Conservation (phyloP, 2,888 invertebrate species). For the Platycnemis pennipes region DNA sequence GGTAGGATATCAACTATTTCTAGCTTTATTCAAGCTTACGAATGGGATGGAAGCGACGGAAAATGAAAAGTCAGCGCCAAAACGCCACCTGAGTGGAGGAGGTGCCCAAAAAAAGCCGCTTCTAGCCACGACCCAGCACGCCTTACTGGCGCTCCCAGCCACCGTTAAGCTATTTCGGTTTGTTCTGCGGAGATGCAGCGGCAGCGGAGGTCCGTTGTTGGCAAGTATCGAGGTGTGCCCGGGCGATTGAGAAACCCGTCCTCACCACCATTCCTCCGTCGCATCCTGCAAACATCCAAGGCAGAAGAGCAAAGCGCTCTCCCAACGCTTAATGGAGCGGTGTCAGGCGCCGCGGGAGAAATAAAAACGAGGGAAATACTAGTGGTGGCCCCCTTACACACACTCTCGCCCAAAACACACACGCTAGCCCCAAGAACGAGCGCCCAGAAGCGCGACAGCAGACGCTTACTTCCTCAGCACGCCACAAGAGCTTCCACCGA, state of each 20-base stretch:
- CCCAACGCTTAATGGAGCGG: slow-evolving; percentile 13
- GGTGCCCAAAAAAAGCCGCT: not conserved
- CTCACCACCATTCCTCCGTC: not conserved
- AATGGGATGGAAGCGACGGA: slow-evolving; percentile 10
- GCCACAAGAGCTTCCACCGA: not conserved
- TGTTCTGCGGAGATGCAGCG: slow-evolving; percentile 4
- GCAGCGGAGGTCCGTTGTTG: not conserved
- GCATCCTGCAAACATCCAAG: not conserved
- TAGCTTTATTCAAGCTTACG: slow-evolving; percentile 37
- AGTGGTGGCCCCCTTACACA: not conserved
- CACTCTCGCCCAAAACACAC: not conserved
- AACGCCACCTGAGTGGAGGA: slow-evolving; percentile 26
- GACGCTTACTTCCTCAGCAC: not conserved
- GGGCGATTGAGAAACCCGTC: slow-evolving; percentile 32
- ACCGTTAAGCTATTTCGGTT: slow-evolving; percentile 41
- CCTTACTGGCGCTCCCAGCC: slow-evolving; percentile 8
- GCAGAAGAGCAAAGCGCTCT: not conserved
- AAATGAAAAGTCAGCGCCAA: slow-evolving; percentile 29
- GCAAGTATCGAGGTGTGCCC: not conserved
- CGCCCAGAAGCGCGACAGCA: not conserved
- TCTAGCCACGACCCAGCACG: not conserved
- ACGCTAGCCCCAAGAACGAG: not conserved
- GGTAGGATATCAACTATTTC: not conserved
- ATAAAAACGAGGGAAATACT: not conserved
- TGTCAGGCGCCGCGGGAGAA: not conserved